A percentile compares a stretch with the other conserved stretches of the same genome.
Conservation (phyloP, 2,113 vertebrate species). For the Sinocyclocheilus anophthalmus region DNA sequence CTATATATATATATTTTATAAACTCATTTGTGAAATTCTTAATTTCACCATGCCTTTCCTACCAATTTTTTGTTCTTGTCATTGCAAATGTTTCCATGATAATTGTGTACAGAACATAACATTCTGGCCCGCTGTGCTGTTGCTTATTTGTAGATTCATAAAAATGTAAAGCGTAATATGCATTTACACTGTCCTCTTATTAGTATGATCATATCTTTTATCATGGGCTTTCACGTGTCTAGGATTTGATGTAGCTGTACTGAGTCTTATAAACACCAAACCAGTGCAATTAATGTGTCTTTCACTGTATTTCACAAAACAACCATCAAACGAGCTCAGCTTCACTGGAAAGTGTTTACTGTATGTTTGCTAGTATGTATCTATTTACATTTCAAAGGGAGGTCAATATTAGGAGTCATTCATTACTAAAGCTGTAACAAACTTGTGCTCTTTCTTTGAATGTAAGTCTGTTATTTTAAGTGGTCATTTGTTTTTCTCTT, state of each 20-base stretch:
- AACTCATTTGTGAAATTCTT: too few relatives aligned
- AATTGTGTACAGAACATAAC: too few relatives aligned
- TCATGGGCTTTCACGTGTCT: neutral
- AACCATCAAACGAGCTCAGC: neutral
- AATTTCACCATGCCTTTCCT: too few relatives aligned
- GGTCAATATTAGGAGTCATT: neutral
- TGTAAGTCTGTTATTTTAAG: neutral
- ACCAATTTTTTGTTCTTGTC: too few relatives aligned
- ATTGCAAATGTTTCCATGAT: too few relatives aligned
- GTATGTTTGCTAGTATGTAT: neutral
- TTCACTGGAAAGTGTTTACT: neutral
- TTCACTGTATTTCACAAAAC: neutral
- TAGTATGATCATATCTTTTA: neutral
- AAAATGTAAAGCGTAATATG: neutral
- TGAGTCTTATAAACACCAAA: neutral
- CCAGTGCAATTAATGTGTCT: neutral
- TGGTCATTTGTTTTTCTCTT: neutral
- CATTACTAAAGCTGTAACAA: neutral
- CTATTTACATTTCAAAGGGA: neutral
- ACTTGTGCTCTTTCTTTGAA: neutral
- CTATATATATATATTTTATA: too few relatives aligned
- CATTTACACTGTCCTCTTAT: neutral
- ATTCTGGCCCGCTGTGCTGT: neutral
- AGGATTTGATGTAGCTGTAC: neutral
- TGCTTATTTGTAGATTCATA: neutral